These are phyloP conservation scores for Papilio machaon DNA, from an alignment of 1,140 invertebrate genomes.

Conservation along the genomic window DNA sequence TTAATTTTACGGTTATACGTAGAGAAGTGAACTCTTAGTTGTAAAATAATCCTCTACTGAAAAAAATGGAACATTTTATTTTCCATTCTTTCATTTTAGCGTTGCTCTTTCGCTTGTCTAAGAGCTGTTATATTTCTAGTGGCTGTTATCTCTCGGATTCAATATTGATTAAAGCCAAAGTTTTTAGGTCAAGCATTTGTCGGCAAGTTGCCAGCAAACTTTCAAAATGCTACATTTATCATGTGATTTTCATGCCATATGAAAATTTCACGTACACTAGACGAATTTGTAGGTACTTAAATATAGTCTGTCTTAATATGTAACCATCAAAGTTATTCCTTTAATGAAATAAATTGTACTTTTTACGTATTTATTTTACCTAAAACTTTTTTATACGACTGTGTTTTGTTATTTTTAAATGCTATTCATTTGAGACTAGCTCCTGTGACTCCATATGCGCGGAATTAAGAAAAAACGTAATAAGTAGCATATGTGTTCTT, in stretches of 20 bases:
- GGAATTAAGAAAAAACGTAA: too few species aligned
- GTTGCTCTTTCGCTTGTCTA: neutral
- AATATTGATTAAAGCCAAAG: slow-evolving; percentile 28
- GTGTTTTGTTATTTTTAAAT: too few species aligned
- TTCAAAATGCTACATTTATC: slow-evolving; percentile 24
- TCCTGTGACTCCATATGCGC: too few species aligned
- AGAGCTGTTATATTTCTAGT: slow-evolving; percentile 10
- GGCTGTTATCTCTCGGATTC: slow-evolving; percentile 2
- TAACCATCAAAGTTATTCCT: too few species aligned
- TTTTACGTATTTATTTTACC: too few species aligned
- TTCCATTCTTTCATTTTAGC: neutral
- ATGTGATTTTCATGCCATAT: slow-evolving; percentile 4
- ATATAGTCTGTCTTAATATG: too few species aligned
- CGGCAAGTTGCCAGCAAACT: slow-evolving; percentile 19
- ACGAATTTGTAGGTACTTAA: too few species aligned
- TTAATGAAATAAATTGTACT: too few species aligned
- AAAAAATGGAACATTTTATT: neutral
- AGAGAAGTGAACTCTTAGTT: neutral
- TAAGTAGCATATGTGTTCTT: too few species aligned
- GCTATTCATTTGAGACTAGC: too few species aligned
- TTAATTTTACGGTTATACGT: neutral
- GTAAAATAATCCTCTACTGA: neutral
- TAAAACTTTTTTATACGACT: too few species aligned
- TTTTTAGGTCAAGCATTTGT: slow-evolving; percentile 27
- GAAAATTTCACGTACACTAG: neutral